Conservation (phyloP, 2,797 vertebrate species). For the Mustela erminea region DNA sequence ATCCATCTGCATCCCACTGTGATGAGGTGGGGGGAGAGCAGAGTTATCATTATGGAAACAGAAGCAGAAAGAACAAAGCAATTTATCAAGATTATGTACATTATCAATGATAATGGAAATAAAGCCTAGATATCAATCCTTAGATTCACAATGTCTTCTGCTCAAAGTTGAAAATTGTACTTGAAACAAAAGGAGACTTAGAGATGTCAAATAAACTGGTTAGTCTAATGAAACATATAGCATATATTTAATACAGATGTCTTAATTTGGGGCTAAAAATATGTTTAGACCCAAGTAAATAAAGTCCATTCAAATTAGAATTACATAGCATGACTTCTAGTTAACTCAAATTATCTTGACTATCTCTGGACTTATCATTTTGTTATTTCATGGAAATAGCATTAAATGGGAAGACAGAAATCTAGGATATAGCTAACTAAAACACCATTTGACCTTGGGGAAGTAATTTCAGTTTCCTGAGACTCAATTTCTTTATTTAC, state of each 20-base stretch:
- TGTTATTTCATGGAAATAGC: background rate
- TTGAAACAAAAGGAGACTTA: background rate
- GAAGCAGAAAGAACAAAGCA: background rate
- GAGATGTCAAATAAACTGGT: background rate
- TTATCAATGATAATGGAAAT: background rate
- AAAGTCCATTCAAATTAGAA: constrained; percentile 47
- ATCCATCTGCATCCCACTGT: background rate
- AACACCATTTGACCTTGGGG: background rate
- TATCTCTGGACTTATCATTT: background rate
- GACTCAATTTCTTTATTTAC: background rate
- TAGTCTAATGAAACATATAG: background rate
- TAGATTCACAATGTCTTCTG: background rate
- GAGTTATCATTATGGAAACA: background rate
- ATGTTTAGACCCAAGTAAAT: background rate
- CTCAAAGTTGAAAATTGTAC: background rate
- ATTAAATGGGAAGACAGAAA: background rate
- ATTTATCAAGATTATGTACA: background rate
- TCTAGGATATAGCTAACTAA: background rate
- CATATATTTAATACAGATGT: background rate
- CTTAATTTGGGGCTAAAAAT: background rate
- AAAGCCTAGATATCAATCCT: background rate
- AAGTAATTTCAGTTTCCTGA: background rate
- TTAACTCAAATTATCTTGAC: constrained; percentile 6
- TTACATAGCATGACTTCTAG: background rate
- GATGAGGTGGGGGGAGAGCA: background rate